phyloP scores from a whole-genome alignment of 2,113 vertebrate genomes.

The Rhadina sibilatrix region DNA sequence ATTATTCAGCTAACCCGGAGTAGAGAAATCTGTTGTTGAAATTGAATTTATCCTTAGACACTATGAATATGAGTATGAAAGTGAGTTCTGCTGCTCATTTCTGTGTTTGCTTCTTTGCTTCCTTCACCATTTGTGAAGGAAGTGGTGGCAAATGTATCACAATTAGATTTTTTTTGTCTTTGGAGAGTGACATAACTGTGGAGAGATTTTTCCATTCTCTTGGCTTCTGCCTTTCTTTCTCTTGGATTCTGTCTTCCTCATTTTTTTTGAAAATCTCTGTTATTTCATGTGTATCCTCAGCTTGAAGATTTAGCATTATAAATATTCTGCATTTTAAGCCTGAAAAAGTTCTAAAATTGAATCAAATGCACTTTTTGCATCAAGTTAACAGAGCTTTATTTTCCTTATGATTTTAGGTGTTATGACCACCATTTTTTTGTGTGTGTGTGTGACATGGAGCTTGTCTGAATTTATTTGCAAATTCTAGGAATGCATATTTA shows the following conservation, averaged over 20 bases:
- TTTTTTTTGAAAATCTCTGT: neutral
- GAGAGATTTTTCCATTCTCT: neutral
- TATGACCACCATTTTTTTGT: neutral
- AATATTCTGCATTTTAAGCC: neutral
- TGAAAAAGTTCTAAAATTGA: neutral
- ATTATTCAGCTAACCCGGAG: conserved; percentile 37
- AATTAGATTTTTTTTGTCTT: neutral
- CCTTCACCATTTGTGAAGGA: neutral
- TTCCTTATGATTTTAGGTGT: neutral
- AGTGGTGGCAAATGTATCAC: neutral
- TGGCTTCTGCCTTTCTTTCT: neutral
- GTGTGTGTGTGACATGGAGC: neutral
- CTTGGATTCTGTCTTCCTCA: neutral
- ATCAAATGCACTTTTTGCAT: neutral
- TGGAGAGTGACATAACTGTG: neutral
- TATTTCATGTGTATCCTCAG: neutral
- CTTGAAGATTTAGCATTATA: neutral
- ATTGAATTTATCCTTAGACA: conserved; percentile 35
- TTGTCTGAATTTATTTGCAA: neutral
- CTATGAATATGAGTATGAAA: conserved; percentile 49
- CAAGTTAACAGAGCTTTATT: neutral
- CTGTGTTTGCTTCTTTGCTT: neutral
- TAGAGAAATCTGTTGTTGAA: conserved; percentile 50
- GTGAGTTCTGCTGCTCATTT: neutral
- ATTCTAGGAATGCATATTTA: neutral